These are phyloP conservation scores for Chelon auratus DNA, from an alignment of 2,797 vertebrate genomes.

Conservation along the genomic window DNA sequence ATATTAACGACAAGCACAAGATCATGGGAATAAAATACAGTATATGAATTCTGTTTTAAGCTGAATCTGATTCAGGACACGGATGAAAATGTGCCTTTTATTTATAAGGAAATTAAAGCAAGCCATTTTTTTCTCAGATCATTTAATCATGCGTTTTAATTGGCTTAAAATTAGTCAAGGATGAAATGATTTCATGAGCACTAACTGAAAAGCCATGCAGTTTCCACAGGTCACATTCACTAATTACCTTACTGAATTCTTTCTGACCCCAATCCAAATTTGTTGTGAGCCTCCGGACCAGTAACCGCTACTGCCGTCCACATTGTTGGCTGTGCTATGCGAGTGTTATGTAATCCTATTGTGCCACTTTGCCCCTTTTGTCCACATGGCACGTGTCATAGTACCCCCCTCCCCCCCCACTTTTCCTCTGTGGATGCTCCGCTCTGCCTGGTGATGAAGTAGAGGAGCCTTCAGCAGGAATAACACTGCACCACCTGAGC, in stretches of 20 bases:
- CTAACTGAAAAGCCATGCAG: background rate
- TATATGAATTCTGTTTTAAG: slow-evolving; percentile 63
- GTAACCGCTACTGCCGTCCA: slow-evolving; percentile 4
- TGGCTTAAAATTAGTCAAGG: slow-evolving; percentile 15
- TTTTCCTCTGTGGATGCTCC: slow-evolving; percentile 39
- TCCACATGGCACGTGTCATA: slow-evolving; percentile 16
- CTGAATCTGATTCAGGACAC: slow-evolving; percentile 36
- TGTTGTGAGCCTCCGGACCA: slow-evolving; percentile 9
- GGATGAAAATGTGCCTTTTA: slow-evolving; percentile 41
- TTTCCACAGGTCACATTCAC: slow-evolving; percentile 15
- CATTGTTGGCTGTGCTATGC: slow-evolving; percentile 15
- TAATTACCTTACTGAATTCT: slow-evolving; percentile 5
- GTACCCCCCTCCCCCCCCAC: slow-evolving; percentile 7
- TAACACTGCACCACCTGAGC: slow-evolving; percentile 85
- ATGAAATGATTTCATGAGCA: slow-evolving; percentile 14
- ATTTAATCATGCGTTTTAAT: slow-evolving; percentile 17
- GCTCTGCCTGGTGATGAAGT: slow-evolving; percentile 76
- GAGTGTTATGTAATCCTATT: slow-evolving; percentile 21
- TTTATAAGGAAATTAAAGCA: slow-evolving; percentile 40
- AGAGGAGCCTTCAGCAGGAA: slow-evolving; percentile 81
- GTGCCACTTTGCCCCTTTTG: slow-evolving; percentile 25
- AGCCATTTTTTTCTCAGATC: background rate
- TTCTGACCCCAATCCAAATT: background rate
- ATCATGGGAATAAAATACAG: slow-evolving; percentile 64
- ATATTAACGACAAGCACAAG: slow-evolving; percentile 56